A percentile compares a stretch with the other conserved stretches of the same genome.
These are phyloP conservation scores for Cosmia trapezina DNA, from an alignment of 2,888 invertebrate genomes.

Conservation along the genomic window DNA sequence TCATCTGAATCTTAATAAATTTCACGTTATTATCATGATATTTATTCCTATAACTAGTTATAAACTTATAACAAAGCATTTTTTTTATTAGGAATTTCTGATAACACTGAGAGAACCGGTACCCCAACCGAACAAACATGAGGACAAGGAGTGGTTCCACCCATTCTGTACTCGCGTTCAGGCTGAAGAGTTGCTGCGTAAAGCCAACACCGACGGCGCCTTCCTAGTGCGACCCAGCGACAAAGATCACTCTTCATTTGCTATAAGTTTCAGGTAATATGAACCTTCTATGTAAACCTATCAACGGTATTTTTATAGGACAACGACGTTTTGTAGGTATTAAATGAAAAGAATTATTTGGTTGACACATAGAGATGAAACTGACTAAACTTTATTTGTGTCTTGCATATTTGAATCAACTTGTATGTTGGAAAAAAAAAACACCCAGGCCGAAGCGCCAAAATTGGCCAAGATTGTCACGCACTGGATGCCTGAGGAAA, in stretches of 20 bases:
- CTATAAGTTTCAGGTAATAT: constrained; percentile 96
- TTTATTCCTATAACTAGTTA: neutral
- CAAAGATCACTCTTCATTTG: constrained; percentile 95
- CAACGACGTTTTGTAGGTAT: neutral
- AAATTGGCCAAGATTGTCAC: neutral
- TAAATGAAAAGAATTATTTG: neutral
- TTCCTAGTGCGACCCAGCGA: constrained; percentile 98
- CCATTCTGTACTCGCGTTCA: constrained; percentile 94
- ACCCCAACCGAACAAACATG: constrained; percentile 98
- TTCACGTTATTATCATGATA: neutral
- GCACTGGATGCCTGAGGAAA: neutral
- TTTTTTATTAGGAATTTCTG: constrained; percentile 92
- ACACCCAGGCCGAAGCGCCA: neutral
- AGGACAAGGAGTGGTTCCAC: constrained; percentile 98
- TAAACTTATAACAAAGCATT: neutral
- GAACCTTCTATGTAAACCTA: neutral
- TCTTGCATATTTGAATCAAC: neutral
- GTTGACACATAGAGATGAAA: no score
- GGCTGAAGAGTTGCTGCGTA: constrained; percentile 96
- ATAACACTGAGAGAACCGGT: constrained; percentile 97
- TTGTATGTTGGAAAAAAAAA: neutral
- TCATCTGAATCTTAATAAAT: neutral
- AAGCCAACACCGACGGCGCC: constrained; percentile 97
- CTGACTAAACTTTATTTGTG: neutral
- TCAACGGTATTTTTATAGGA: neutral